These are phyloP conservation scores for Gasterosteus aculeatus DNA, from an alignment of 2,113 vertebrate species.

Conservation along the genomic window DNA sequence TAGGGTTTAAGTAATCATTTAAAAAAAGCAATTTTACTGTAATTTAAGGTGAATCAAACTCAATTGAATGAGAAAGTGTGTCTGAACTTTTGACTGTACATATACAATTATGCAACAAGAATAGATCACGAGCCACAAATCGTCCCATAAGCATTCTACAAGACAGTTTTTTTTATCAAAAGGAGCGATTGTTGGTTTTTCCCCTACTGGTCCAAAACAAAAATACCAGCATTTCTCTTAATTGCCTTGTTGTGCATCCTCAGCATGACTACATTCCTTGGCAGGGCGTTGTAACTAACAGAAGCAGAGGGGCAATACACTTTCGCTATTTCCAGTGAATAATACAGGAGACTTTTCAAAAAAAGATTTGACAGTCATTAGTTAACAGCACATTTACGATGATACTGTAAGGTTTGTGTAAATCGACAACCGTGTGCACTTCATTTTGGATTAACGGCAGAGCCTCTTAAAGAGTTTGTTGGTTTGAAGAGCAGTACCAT, in stretches of 20 bases:
- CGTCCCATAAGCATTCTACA: background rate
- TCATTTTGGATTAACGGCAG: slow-evolving; percentile 47
- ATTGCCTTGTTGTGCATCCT: slow-evolving; percentile 63
- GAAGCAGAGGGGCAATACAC: slow-evolving; percentile 56
- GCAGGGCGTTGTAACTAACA: slow-evolving; percentile 57
- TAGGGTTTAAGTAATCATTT: background rate
- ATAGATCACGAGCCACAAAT: slow-evolving; percentile 48
- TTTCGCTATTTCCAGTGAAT: slow-evolving; percentile 49
- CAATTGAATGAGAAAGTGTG: no score
- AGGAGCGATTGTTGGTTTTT: slow-evolving; percentile 49
- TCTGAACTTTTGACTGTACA: background rate
- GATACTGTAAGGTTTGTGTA: slow-evolving; percentile 41
- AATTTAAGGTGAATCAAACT: background rate
- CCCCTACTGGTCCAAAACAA: slow-evolving; percentile 51
- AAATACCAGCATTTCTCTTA: slow-evolving; percentile 67
- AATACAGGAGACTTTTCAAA: slow-evolving; percentile 44
- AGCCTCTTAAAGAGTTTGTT: slow-evolving; percentile 62
- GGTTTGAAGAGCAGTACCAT: slow-evolving; percentile 82
- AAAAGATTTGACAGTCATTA: slow-evolving; percentile 48
- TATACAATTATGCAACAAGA: slow-evolving; percentile 37
- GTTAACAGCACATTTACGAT: slow-evolving; percentile 51
- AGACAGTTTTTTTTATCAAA: slow-evolving; percentile 18
- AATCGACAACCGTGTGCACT: slow-evolving; percentile 49
- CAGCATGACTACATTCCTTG: slow-evolving; percentile 57
- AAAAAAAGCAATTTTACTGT: background rate